Evolutionary conservation across 2,888 invertebrate genomes (phyloP), one percentile per base, ranked within the genome.

Genomic region (Bibio marci): DNA sequence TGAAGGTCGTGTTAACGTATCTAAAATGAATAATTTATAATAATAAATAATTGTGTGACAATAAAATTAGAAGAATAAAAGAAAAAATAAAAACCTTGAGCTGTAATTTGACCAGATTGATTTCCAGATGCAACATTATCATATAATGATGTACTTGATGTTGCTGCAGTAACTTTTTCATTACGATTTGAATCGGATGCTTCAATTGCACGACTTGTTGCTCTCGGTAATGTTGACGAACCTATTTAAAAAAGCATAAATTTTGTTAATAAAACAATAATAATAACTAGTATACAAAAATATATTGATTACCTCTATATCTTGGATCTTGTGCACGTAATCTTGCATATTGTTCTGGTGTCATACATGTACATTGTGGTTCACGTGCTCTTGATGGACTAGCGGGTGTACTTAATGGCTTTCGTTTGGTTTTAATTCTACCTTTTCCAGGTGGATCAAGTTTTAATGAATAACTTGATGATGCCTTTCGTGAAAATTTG

Each of bases 401-500:
- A 18, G 91, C 90, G 36, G 91, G 90, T 33, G 90, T 94, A 55
- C 91, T 92, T 49, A 86, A 68, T 37, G 87, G 87, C 69, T 87
- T 88, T 66, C 88, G 75, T 63, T 86, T 85, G 52, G 80, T 74
- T 62, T 87, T 87, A 58, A 79, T 74, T 63, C 85, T 85, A 64
- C 81, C 80, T 68, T 83, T 85, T 62, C 71, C 78, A 47, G 83
- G 81, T 45, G 86, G 83, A 61, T 92, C 92, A 68, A 90, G 70
- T 70, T 87, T 87, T 62, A 94, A 75, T 58, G 91, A 92, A 70
- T 91, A 92, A 62, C 91, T 91, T 54, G 91, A 91, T 52, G 91
- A 88, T 57, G 91, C 90, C 73, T 94, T 94, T 65, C 92, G 79
- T 63, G 90, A 87, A 72, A 91, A 91, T 74, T 91, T 91, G 78